Percentiles rank a stretch among this genome's conserved stretches.
These are phyloP conservation scores for Pteruthius melanotis DNA, from an alignment of 2,113 vertebrate species.

Conservation along the genomic window DNA sequence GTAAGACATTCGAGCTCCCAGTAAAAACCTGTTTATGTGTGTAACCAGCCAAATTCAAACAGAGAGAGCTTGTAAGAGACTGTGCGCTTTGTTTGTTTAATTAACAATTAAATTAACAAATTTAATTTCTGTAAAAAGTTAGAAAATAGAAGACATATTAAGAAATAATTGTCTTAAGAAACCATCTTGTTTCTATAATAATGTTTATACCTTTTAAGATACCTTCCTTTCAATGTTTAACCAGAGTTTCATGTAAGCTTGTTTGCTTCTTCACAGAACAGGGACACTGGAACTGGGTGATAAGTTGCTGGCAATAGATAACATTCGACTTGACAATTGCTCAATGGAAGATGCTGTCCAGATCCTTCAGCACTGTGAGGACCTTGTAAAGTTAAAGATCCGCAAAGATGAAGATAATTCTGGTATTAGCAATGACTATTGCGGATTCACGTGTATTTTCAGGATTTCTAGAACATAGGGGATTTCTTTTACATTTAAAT, in stretches of 20 bases:
- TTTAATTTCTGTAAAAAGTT: background rate
- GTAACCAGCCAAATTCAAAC: background rate
- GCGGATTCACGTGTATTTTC: background rate
- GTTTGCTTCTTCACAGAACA: slow-evolving; percentile 76
- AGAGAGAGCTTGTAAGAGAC: background rate
- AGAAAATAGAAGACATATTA: background rate
- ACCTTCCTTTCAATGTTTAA: background rate
- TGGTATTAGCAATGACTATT: slow-evolving; percentile 72
- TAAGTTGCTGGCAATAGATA: slow-evolving; percentile 95
- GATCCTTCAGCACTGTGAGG: slow-evolving; percentile 96
- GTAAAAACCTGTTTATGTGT: background rate
- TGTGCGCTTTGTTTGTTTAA: accelerated
- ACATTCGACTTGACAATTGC: slow-evolving; percentile 94
- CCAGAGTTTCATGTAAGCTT: background rate
- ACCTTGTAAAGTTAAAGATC: slow-evolving; percentile 95
- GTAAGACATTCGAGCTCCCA: slow-evolving; percentile 65
- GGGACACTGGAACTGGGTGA: slow-evolving; percentile 95
- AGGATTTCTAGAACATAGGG: background rate
- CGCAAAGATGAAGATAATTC: slow-evolving; percentile 98
- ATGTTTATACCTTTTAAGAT: background rate
- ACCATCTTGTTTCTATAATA: background rate
- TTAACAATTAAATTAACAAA: too few species aligned
- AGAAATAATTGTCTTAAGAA: background rate
- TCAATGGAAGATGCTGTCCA: slow-evolving; percentile 98
- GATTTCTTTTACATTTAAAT: background rate